Percentiles rank a stretch among this genome's conserved stretches.
Evolutionary conservation across 2,888 invertebrate genomes (phyloP).

Genomic region (Drosophila putrida): DNA sequence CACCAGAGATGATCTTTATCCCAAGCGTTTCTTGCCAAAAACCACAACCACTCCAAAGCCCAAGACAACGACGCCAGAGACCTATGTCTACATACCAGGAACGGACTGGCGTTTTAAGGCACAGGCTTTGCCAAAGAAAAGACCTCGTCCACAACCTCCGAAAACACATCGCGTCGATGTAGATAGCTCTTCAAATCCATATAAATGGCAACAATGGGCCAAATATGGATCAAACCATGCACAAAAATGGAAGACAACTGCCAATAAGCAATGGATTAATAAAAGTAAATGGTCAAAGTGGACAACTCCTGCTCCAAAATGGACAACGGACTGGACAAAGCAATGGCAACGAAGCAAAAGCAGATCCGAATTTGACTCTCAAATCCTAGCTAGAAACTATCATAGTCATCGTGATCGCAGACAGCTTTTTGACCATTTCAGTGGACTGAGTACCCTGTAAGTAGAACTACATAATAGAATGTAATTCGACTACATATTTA

Average conservation of each 20-base stretch:
- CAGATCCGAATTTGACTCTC: not conserved
- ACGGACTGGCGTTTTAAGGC: conserved; percentile 78
- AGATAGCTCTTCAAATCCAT: conserved; percentile 46
- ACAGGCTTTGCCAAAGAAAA: conserved; percentile 58
- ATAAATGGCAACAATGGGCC: conserved; percentile 71
- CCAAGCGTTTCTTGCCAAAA: conserved; percentile 70
- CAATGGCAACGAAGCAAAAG: not conserved
- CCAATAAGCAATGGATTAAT: conserved; percentile 2
- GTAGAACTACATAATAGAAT: conserved; percentile 9
- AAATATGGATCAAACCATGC: conserved; percentile 51
- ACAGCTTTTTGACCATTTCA: conserved; percentile 78
- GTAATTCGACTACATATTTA: not conserved
- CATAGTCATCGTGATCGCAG: conserved; percentile 81
- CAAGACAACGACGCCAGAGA: conserved; percentile 51
- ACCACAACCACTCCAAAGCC: conserved; percentile 69
- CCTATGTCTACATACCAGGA: conserved; percentile 77
- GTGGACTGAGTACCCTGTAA: conserved; percentile 73
- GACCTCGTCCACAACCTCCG: conserved; percentile 7
- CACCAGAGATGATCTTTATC: conserved; percentile 76
- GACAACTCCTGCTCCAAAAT: conserved; percentile 63
- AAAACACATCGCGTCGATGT: conserved; percentile 72
- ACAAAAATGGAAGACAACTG: conserved; percentile 42
- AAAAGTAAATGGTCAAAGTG: conserved; percentile 62
- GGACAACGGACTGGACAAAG: conserved; percentile 46
- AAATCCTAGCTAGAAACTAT: conserved; percentile 48